These are phyloP conservation scores for Chydorus sphaericus DNA, from an alignment of 2,888 invertebrate species.

Conservation along the genomic window DNA sequence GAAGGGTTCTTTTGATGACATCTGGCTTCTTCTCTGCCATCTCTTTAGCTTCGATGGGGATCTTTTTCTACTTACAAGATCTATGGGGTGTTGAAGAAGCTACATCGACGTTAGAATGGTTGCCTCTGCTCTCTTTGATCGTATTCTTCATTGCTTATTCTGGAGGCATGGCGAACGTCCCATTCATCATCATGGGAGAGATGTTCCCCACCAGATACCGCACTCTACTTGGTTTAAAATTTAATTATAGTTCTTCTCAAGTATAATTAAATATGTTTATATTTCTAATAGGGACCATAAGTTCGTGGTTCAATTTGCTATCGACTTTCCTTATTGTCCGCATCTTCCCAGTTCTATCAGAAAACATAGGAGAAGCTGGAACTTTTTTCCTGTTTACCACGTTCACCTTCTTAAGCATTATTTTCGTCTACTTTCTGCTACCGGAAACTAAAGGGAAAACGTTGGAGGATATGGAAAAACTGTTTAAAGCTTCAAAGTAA, in stretches of 20 bases:
- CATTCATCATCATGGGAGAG: slow-evolving; percentile 10
- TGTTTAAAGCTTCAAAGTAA: too few relatives aligned
- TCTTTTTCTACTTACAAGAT: slow-evolving; percentile 14
- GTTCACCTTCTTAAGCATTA: not conserved
- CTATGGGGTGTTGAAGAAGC: slow-evolving; percentile 8
- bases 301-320: slow-evolving; percentile 15
- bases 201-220: slow-evolving; percentile 2
- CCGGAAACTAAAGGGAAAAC: slow-evolving; percentile 15
- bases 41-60: slow-evolving; percentile 7
- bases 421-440: slow-evolving; percentile 11
- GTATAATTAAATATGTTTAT: too few relatives aligned
- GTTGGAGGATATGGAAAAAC: slow-evolving; percentile 12
- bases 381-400: slow-evolving; percentile 8
- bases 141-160: slow-evolving; percentile 3
- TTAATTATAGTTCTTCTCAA: too few relatives aligned
- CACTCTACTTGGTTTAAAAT: too few relatives aligned
- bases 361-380: slow-evolving; percentile 8
- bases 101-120: not conserved
- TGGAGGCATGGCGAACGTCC: slow-evolving; percentile 1
- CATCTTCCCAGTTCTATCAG: slow-evolving; percentile 10
- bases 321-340: slow-evolving; percentile 13
- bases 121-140: not conserved
- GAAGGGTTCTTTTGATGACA: slow-evolving; percentile 6
- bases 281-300: slow-evolving; percentile 15
- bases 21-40: slow-evolving; percentile 14